These are phyloP conservation scores for Fopius arisanus DNA, from an alignment of 1,140 invertebrate species.

Conservation along the genomic window DNA sequence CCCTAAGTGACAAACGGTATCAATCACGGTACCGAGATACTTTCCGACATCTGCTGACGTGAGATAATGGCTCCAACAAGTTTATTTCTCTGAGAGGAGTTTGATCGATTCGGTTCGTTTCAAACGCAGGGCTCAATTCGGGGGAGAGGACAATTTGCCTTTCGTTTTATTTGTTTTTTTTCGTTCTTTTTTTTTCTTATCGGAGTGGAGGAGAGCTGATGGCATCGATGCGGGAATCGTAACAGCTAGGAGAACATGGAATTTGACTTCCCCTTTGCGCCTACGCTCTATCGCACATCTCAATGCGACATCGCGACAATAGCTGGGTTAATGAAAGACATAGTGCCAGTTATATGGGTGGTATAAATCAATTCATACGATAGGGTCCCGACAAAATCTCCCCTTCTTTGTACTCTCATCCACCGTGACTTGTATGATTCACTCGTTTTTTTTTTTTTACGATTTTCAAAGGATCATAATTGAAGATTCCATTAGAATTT, in stretches of 20 bases:
- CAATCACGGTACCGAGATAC: conserved; percentile 36
- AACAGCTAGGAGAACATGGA: conserved; percentile 20
- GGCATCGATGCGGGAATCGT: too few relatives aligned
- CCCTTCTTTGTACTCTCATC: background rate
- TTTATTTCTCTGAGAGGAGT: background rate
- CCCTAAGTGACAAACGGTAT: conserved; percentile 35
- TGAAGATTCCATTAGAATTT: too few relatives aligned
- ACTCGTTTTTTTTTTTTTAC: background rate
- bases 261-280: conserved; percentile 35
- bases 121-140: background rate
- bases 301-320: conserved; percentile 48
- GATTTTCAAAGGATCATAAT: background rate
- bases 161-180: background rate
- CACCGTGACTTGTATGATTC: background rate
- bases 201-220: too few relatives aligned
- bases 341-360: conserved; percentile 51
- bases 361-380: conserved; percentile 48
- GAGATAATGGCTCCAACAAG: background rate
- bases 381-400: background rate
- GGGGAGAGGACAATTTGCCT: background rate
- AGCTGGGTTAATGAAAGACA: conserved; percentile 53
- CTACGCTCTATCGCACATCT: conserved; percentile 18
- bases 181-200: too few relatives aligned
- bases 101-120: background rate
- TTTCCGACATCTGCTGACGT: conserved; percentile 29